phyloP scores from a whole-genome alignment of 2,888 invertebrate species.

The Folsomia candida region DNA sequence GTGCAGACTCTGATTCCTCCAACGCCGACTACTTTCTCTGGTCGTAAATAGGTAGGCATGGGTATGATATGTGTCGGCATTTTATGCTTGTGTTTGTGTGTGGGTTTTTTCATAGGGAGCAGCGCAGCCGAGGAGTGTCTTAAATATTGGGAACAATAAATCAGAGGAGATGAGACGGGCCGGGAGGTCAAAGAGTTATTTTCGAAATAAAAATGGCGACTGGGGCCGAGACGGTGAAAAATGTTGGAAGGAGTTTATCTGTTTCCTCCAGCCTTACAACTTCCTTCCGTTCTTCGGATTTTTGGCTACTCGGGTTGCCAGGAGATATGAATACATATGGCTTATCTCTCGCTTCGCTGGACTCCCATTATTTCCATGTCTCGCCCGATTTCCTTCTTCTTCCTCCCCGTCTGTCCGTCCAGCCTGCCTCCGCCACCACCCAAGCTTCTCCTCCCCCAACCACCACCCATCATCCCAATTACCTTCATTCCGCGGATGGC shows the following conservation, averaged over 20 bases:
- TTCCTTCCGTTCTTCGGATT: conserved; percentile 10
- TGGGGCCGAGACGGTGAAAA: conserved; percentile 3
- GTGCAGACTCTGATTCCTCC: too few species aligned
- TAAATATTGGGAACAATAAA: conserved; percentile 1
- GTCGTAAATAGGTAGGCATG: too few species aligned
- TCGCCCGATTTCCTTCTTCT: background rate
- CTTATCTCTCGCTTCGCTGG: conserved; percentile 20
- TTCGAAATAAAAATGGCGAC: conserved; percentile 4
- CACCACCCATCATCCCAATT: background rate
- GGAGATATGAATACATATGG: conserved; percentile 17
- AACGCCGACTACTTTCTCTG: background rate
- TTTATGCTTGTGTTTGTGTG: background rate
- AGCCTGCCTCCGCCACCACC: background rate
- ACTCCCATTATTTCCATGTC: conserved; percentile 13
- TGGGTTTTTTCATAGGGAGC: background rate
- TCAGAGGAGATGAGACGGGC: conserved; percentile 7
- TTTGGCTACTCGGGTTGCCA: background rate
- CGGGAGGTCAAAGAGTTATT: conserved; percentile 8
- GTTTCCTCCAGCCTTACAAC: conserved; percentile 14
- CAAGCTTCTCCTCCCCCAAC: background rate
- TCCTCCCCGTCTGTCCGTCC: background rate
- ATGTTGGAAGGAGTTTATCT: conserved; percentile 8
- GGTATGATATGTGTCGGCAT: background rate
- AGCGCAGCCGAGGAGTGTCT: background rate
- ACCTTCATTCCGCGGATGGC: background rate